Evolutionary conservation across 2,797 vertebrate genomes (phyloP).

Genomic region (Taeniopygia guttata): DNA sequence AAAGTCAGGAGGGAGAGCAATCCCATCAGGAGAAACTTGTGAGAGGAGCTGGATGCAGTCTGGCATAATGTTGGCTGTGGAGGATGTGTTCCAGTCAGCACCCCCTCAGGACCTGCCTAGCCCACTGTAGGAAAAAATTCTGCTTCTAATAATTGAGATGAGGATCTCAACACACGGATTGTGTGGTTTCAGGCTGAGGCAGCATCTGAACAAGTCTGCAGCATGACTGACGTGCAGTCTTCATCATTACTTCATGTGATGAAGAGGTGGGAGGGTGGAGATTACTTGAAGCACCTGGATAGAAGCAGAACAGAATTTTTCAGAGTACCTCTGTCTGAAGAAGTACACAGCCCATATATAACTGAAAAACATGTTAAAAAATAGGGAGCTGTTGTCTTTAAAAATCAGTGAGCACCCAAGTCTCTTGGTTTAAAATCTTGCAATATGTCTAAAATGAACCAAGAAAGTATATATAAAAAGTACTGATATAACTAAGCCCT

Average conservation of each 20-base stretch:
- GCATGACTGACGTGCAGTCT: background rate
- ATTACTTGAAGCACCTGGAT: background rate
- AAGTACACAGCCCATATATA: background rate
- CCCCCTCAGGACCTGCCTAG: background rate
- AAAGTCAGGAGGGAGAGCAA: background rate
- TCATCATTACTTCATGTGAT: background rate
- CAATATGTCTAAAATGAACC: background rate
- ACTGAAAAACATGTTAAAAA: background rate
- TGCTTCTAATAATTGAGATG: background rate
- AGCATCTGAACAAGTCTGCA: background rate
- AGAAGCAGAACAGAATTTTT: background rate
- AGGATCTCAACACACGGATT: background rate
- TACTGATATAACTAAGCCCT: background rate
- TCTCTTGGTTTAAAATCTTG: background rate
- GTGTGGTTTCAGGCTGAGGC: background rate
- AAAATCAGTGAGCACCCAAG: background rate
- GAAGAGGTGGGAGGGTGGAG: background rate
- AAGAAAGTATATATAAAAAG: background rate
- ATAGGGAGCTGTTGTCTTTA: background rate
- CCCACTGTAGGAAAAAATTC: background rate
- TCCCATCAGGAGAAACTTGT: background rate
- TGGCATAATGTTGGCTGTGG: background rate
- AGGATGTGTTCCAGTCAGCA: background rate
- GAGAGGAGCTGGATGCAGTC: background rate
- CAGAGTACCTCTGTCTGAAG: constrained; percentile 22